A percentile compares a stretch with the other conserved stretches of the same genome.
Evolutionary conservation across 1,140 invertebrate genomes (phyloP).

Genomic region (Cheumatopsyche charites): DNA sequence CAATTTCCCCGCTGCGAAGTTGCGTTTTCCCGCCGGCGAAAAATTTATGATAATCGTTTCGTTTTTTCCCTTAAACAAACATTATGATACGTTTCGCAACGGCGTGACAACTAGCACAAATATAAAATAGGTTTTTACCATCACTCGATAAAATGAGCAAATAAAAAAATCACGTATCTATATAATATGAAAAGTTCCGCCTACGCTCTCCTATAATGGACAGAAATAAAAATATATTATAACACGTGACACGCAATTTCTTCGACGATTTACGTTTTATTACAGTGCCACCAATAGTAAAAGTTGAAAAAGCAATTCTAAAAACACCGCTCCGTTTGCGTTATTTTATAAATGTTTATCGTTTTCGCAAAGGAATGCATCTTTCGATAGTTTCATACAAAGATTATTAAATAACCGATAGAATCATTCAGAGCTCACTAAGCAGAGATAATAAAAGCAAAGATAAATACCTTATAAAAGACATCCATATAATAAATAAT

Average conservation of each 20-base stretch:
- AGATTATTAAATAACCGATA: too few species aligned
- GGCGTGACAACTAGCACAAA: constrained; percentile 8
- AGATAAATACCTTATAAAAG: too few species aligned
- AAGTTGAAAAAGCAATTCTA: not conserved
- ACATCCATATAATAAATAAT: too few species aligned
- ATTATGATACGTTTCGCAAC: constrained; percentile 15
- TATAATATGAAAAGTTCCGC: not conserved
- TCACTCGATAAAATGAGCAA: constrained; percentile 6
- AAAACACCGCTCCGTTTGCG: too few species aligned
- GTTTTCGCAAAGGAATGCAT: too few species aligned
- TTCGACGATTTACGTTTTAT: not conserved
- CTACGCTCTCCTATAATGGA: too few species aligned
- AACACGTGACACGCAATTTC: not conserved
- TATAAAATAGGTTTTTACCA: not conserved
- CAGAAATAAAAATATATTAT: not conserved
- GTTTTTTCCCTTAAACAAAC: constrained; percentile 20
- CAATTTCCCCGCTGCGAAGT: constrained; percentile 12
- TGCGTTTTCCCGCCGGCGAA: constrained; percentile 7
- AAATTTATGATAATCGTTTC: constrained; percentile 23
- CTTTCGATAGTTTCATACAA: too few species aligned
- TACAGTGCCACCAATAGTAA: not conserved
- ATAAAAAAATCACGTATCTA: not conserved
- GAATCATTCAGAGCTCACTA: too few species aligned
- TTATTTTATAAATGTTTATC: too few species aligned
- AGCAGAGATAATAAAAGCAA: too few species aligned